These are phyloP conservation scores for Oceanodroma leucorhoa DNA, from an alignment of 2,797 vertebrate species.

Conservation along the genomic window DNA sequence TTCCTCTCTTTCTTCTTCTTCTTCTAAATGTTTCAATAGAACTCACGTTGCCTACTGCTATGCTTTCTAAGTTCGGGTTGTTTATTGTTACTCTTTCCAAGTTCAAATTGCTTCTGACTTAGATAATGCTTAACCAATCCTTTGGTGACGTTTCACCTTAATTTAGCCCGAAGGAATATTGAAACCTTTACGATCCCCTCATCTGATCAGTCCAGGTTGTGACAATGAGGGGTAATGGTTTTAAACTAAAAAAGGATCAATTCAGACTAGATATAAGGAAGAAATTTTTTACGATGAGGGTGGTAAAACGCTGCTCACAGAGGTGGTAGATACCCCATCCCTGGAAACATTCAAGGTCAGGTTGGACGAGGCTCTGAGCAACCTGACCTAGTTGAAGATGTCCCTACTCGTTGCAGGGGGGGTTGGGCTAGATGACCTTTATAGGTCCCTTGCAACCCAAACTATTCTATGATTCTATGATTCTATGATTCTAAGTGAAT, in stretches of 20 bases:
- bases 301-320: not conserved
- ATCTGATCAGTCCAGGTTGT: no score
- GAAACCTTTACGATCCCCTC: no score
- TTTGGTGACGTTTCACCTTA: no score
- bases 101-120: no score
- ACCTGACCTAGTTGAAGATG: not conserved
- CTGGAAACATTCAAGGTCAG: not conserved
- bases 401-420: not conserved
- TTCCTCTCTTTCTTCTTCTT: no score
- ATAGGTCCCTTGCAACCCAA: not conserved
- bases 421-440: not conserved
- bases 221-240: not conserved
- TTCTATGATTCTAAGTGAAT: not conserved
- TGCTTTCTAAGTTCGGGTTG: no score
- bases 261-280: not conserved
- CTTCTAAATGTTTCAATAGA: no score
- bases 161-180: no score
- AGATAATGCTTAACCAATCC: no score
- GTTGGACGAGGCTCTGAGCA: fast-evolving
- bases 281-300: not conserved
- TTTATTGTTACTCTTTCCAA: no score
- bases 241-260: not conserved
- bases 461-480: not conserved
- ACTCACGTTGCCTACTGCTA: no score
- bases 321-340: fast-evolving